These are phyloP conservation scores for Lasioglossum malachurum DNA, from an alignment of 2,888 invertebrate genomes.

Conservation along the genomic window DNA sequence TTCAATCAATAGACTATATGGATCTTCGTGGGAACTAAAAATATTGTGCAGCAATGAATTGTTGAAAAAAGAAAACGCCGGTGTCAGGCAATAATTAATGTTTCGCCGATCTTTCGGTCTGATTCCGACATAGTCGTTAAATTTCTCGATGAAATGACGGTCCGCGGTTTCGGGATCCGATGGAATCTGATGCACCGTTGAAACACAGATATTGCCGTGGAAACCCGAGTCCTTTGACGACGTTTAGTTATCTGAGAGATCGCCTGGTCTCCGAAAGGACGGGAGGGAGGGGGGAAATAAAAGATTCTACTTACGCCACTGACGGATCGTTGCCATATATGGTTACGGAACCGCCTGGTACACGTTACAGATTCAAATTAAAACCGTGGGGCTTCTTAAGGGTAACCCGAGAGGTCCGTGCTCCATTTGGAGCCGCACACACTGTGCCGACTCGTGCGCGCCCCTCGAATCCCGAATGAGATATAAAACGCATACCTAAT, in stretches of 20 bases:
- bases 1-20: background rate
- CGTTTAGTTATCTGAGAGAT: slow-evolving; percentile 46
- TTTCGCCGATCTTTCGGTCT: slow-evolving; percentile 17
- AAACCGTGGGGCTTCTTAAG: slow-evolving; percentile 75
- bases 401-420: slow-evolving; percentile 72
- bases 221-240: slow-evolving; percentile 58
- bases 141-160: slow-evolving; percentile 49
- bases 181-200: slow-evolving; percentile 54
- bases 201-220: slow-evolving; percentile 38
- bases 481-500: slow-evolving; percentile 67
- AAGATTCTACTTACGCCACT: slow-evolving; percentile 61
- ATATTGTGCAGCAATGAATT: background rate
- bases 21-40: background rate
- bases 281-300: slow-evolving; percentile 16
- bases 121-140: slow-evolving; percentile 14
- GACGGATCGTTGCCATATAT: slow-evolving; percentile 72
- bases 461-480: slow-evolving; percentile 72
- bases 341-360: slow-evolving; percentile 58
- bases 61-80: background rate
- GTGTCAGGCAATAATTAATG: background rate
- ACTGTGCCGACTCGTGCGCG: slow-evolving; percentile 45
- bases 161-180: slow-evolving; percentile 36
- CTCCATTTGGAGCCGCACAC: slow-evolving; percentile 41
- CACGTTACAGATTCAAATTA: slow-evolving; percentile 80
- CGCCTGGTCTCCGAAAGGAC: background rate